A percentile compares a stretch with the other conserved stretches of the same genome.
phyloP scores from a whole-genome alignment of 2,888 invertebrate genomes.

The Tiphia femorata region DNA sequence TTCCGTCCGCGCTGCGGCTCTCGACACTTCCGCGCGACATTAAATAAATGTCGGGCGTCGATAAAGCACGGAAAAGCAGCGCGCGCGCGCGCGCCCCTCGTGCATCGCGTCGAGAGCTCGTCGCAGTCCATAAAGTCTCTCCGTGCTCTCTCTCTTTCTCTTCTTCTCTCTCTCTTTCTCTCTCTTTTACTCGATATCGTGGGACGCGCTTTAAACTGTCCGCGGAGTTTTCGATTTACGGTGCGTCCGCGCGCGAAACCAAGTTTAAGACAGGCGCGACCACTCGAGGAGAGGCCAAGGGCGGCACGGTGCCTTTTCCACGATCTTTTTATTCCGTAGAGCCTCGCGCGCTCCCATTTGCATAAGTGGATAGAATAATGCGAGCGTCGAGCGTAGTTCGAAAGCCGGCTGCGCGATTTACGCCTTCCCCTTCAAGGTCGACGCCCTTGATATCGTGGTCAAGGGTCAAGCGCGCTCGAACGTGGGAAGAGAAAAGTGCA shows the following conservation, averaged over 20 bases:
- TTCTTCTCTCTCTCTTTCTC: not conserved
- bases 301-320: slow-evolving; percentile 39
- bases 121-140: too few species aligned
- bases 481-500: too few species aligned
- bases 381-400: not conserved
- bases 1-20: too few species aligned
- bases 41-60: too few species aligned
- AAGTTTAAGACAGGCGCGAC: slow-evolving; percentile 45
- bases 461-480: too few species aligned
- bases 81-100: too few species aligned
- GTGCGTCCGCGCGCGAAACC: slow-evolving; percentile 45
- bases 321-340: slow-evolving; percentile 27
- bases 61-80: too few species aligned
- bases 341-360: slow-evolving; percentile 34
- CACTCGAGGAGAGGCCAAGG: slow-evolving; percentile 30
- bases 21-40: too few species aligned
- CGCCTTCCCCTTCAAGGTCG: too few species aligned
- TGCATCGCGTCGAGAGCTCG: too few species aligned
- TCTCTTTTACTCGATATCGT: not conserved
- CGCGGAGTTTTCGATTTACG: slow-evolving; percentile 48
- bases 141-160: not conserved
- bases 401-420: not conserved
- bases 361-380: slow-evolving; percentile 49
- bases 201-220: slow-evolving; percentile 42
- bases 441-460: too few species aligned